A percentile compares a stretch with the other conserved stretches of the same genome.
Conservation (phyloP, 2,888 invertebrate genomes). For the Abrostola tripartita region DNA sequence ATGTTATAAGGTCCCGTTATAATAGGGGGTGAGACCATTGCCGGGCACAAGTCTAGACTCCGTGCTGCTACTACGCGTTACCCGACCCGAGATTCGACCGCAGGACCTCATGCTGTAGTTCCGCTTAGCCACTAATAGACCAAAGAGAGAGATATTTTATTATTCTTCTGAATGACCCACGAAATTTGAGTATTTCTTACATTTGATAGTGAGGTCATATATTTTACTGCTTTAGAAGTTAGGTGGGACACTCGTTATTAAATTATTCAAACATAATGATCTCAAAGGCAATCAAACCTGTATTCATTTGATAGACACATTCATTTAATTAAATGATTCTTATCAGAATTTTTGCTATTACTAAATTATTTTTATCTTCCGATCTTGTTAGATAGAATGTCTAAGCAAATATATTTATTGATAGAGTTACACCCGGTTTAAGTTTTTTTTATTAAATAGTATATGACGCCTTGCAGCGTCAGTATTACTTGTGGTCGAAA, state of each 20-base stretch:
- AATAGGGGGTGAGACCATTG: too few relatives aligned
- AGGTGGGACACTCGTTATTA: conserved; percentile 36
- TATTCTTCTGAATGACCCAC: neutral
- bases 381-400: neutral
- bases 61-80: too few relatives aligned
- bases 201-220: neutral
- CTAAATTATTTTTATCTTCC: neutral
- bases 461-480: too few relatives aligned
- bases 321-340: conserved; percentile 27
- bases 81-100: too few relatives aligned
- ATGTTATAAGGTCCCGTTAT: too few relatives aligned
- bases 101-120: too few relatives aligned
- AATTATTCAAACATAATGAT: conserved; percentile 56
- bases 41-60: too few relatives aligned
- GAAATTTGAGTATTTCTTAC: neutral
- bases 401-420: too few relatives aligned
- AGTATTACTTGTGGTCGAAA: too few relatives aligned
- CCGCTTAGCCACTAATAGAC: too few relatives aligned
- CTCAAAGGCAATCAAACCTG: conserved; percentile 41
- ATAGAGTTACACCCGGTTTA: too few relatives aligned
- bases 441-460: too few relatives aligned
- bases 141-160: neutral
- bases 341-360: neutral
- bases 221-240: neutral
- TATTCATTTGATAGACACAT: conserved; percentile 28